Evolutionary conservation across 2,888 invertebrate species (phyloP).

Genomic region (Periphyllus acericola): DNA sequence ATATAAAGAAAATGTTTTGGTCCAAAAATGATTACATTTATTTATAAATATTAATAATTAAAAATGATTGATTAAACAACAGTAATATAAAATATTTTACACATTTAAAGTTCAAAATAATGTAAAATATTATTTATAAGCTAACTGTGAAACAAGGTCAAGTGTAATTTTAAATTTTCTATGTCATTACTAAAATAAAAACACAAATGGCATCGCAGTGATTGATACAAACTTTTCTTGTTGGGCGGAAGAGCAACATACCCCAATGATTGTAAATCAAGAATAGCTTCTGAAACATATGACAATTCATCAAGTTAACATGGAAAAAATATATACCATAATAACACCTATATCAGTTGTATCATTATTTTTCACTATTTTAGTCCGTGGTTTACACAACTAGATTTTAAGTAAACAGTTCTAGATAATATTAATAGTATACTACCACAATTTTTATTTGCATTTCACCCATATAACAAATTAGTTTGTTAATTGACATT

Average conservation of each 20-base stretch:
- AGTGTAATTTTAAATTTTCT: slow-evolving; percentile 25
- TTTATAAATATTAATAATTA: background rate
- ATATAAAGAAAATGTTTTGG: slow-evolving; percentile 27
- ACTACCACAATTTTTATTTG: too few species aligned
- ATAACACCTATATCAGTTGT: too few species aligned
- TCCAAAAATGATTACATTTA: slow-evolving; percentile 28
- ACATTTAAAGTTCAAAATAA: background rate
- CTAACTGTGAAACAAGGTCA: slow-evolving; percentile 7
- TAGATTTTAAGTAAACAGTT: too few species aligned
- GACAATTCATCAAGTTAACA: background rate
- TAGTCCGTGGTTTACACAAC: too few species aligned
- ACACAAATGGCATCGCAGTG: slow-evolving; percentile 10
- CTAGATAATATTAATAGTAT: too few species aligned
- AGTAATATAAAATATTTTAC: background rate
- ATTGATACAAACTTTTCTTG: slow-evolving; percentile 39
- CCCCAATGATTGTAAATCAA: slow-evolving; percentile 9
- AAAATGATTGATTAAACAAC: background rate
- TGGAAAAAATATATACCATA: too few species aligned
- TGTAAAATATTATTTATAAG: background rate
- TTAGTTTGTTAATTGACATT: too few species aligned
- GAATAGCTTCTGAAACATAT: slow-evolving; percentile 42
- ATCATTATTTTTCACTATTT: too few species aligned
- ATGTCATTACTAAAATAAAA: background rate
- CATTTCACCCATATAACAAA: too few species aligned
- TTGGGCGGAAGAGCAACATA: background rate